These are phyloP conservation scores for Elysia crispata DNA, from an alignment of 2,888 invertebrate species.

Conservation along the genomic window DNA sequence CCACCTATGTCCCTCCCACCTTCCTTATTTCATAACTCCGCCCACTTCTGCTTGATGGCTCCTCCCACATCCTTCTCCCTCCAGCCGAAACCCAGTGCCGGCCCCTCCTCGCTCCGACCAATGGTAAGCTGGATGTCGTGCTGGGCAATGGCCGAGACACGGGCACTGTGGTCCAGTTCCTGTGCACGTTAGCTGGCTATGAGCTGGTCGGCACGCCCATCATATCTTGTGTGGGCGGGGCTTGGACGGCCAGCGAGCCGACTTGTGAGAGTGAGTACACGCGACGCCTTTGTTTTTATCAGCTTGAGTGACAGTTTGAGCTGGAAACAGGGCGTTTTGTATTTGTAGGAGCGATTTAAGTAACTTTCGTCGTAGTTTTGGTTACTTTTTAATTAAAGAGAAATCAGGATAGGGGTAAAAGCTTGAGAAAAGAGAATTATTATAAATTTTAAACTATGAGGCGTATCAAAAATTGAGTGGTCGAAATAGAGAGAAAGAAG, in stretches of 20 bases:
- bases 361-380: too few species aligned
- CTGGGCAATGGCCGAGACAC: conserved; percentile 56
- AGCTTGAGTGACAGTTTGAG: neutral
- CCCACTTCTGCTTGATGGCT: conserved; percentile 21
- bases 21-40: too few species aligned
- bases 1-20: too few species aligned
- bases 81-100: conserved; percentile 49
- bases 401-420: too few species aligned
- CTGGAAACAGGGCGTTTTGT: too few species aligned
- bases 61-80: conserved; percentile 38
- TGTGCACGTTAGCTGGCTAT: conserved; percentile 56
- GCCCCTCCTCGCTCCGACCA: conserved; percentile 26
- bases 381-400: too few species aligned
- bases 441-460: too few species aligned
- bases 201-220: conserved; percentile 59
- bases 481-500: neutral
- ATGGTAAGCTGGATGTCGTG: conserved; percentile 42
- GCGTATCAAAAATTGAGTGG: too few species aligned
- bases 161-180: conserved; percentile 57
- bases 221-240: conserved; percentile 56
- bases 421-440: too few species aligned
- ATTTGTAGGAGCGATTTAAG: too few species aligned
- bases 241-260: conserved; percentile 58
- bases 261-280: conserved; percentile 59
- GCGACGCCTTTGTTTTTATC: too few species aligned